These are phyloP conservation scores for Protonemura montana DNA, from an alignment of 2,888 invertebrate genomes.

Conservation along the genomic window DNA sequence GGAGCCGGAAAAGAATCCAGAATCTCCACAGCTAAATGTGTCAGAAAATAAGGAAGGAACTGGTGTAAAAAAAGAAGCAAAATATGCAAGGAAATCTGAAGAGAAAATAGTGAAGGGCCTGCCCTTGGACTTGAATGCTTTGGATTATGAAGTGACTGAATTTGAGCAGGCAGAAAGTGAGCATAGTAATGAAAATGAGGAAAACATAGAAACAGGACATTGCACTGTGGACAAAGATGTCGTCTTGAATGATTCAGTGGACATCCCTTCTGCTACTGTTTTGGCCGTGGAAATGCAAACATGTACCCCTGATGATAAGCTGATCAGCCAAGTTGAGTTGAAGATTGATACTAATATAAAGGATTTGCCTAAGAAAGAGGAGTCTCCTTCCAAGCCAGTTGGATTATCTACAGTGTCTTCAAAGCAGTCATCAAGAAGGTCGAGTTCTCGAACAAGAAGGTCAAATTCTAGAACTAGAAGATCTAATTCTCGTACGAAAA, in stretches of 20 bases:
- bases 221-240: constrained; percentile 28
- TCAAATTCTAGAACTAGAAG: background rate
- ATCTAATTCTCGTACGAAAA: too few species aligned
- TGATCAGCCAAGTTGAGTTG: too few species aligned
- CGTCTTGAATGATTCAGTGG: background rate
- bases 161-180: constrained; percentile 60
- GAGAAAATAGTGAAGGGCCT: constrained; percentile 49
- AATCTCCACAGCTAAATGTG: background rate
- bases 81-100: background rate
- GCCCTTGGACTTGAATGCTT: constrained; percentile 72
- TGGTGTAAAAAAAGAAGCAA: background rate
- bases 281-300: too few species aligned
- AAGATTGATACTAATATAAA: too few species aligned
- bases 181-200: constrained; percentile 54
- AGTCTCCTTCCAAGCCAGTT: too few species aligned
- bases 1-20: background rate
- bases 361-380: too few species aligned
- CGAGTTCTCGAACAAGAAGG: too few species aligned
- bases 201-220: constrained; percentile 48
- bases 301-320: too few species aligned
- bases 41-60: constrained; percentile 52
- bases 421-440: background rate
- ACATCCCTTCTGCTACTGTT: background rate
- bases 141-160: constrained; percentile 70
- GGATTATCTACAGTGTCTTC: background rate